Base-by-base conservation (phyloP, 2,888 invertebrate genomes). In the Emesis furor region DNA sequence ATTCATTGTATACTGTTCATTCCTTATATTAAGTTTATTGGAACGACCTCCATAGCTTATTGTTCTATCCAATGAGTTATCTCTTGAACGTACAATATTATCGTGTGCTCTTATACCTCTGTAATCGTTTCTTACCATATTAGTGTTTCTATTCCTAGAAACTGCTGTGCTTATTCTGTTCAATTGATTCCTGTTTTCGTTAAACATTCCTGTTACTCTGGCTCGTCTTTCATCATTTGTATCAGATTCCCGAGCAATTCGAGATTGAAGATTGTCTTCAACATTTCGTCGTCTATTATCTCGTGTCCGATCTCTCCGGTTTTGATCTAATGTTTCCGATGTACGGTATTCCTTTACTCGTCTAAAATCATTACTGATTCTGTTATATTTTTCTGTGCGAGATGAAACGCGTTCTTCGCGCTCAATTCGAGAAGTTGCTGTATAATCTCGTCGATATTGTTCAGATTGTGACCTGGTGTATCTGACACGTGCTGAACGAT, bases 381-480 rank as follows among this genome's bases (percentile, higher is more conserved):
- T 74, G 39, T 42, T 24, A 32, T 17, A 24, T 24, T 65, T 55
- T 32, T 62, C 42, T 39, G 37, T 32, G 17, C 30, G 14, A 74
- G 42, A 14, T 35, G 14, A 46, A 74, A 65, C 62, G 14, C 39
- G 74, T 30, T 74, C 65, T 6, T 65, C 12, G 65, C 32, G 62
- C 30, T 62, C 62, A 24, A 62, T 10, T 62, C 62, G 24, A 3
- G 30, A 62, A 62, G 30, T 30, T 2, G 7, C 59, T 6, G 7
- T 17, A 24, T 17, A 24, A 30, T 62, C 30, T 62, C 30, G 8
- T 30, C 62, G 62, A 62, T 30, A 24, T 8, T 62, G 62, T 24
- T 62, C 62, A 24, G 62, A 62, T 10, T 1, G 24, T 32, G 65
- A 32, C 30, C 30, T 65, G 65, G 32, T 14, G 24, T 32, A 65